These are phyloP conservation scores for Caenorhabditis japonica DNA, from an alignment of 2,888 invertebrate species.

Conservation along the genomic window DNA sequence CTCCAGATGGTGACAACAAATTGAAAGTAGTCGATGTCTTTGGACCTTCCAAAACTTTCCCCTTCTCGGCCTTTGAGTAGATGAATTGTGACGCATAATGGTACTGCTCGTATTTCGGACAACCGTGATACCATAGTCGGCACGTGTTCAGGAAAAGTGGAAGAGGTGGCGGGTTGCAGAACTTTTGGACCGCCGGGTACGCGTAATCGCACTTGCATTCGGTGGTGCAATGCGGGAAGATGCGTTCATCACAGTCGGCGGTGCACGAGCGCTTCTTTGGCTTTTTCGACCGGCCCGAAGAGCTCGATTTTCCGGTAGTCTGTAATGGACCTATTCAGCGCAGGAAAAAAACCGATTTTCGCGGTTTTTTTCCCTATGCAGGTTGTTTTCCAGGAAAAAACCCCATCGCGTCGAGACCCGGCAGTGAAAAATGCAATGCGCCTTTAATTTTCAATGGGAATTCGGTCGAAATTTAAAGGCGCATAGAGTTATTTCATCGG, in stretches of 20 bases:
- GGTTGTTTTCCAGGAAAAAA: too few species aligned
- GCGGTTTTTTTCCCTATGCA: too few species aligned
- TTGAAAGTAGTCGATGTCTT: slow-evolving; percentile 50
- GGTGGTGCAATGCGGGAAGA: slow-evolving; percentile 43
- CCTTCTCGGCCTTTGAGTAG: slow-evolving; percentile 73
- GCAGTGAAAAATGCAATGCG: too few species aligned
- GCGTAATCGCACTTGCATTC: slow-evolving; percentile 71
- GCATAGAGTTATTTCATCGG: too few species aligned
- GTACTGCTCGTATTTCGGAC: slow-evolving; percentile 71
- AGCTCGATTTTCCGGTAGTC: background rate
- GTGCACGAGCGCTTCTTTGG: slow-evolving; percentile 60
- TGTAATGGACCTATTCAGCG: too few species aligned
- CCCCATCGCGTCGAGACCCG: too few species aligned
- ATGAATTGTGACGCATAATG: slow-evolving; percentile 73
- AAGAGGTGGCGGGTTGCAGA: slow-evolving; percentile 73
- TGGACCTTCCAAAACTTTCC: slow-evolving; percentile 67
- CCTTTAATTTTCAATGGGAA: too few species aligned
- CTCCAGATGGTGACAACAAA: slow-evolving; percentile 56
- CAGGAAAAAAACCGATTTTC: too few species aligned
- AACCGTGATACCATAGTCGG: slow-evolving; percentile 71
- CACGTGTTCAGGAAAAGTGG: slow-evolving; percentile 73
- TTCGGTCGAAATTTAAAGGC: too few species aligned
- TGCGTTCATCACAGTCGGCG: slow-evolving; percentile 65
- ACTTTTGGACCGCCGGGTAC: slow-evolving; percentile 70
- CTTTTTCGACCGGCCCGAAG: slow-evolving; percentile 2